Evolutionary conservation across 2,888 invertebrate species (phyloP), one percentile per base, ranked within the genome.

Genomic region (Papilio protenor): DNA sequence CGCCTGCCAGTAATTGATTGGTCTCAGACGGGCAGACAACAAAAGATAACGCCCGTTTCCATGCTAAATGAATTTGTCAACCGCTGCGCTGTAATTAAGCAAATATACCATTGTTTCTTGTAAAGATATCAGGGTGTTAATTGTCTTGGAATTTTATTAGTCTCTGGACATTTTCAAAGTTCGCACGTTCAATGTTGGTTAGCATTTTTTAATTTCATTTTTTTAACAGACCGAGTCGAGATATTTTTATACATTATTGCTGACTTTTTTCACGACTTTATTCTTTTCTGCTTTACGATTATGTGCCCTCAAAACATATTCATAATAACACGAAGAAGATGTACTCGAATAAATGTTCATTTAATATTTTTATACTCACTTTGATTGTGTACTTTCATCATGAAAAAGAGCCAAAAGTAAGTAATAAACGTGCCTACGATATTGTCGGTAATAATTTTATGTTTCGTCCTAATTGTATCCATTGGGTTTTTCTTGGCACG

Each of bases 61-160:
- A 87, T 87, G 87, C 88, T 91, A 91, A 93, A 92, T 91, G 91
- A 91, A 93, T 93, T 93, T 94, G 92, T 94, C 94, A 94, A 92
- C 92, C 88, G 88, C 88, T 88, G 89, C 83, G 89, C 85, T 81
- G 90, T 93, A 93, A 94, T 93, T 92, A 91, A 93, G 93, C 92
- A 92, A 92, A 92, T 91, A 91, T 87, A 88, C 89, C 85, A 85
- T 87, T 89, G 87, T 85, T 87, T 88, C 84, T 86, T 87, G 85
- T 87, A 83, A 83, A 82, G 81, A 79, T 82, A 82, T 72, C 75
- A 70, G 70, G 73, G 77, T 64, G 73, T 77, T 79, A 80, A 80
- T 81, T 81, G 78, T 79, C 76, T 79, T 86, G 84, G 86, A 86
- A 86, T 87, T 85, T 88, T 78, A 78, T 77, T 75, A 52, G 70